A percentile compares a stretch with the other conserved stretches of the same genome.
phyloP scores from a whole-genome alignment of 2,797 vertebrate species.

The Lutjanus campechanus region DNA sequence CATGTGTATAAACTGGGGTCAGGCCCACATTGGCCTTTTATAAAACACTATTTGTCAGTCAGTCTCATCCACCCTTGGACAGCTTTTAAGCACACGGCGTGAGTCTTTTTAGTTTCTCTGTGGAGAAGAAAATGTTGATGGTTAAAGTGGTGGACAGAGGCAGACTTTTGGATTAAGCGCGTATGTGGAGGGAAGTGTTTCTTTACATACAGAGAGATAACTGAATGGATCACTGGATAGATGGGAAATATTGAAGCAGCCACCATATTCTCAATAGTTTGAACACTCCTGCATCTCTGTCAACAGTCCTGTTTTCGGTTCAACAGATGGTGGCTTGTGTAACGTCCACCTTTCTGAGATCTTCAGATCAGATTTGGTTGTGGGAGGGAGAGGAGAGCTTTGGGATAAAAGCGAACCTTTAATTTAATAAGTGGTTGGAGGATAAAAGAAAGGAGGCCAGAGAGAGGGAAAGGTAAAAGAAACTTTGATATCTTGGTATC shows the following conservation, averaged over 20 bases:
- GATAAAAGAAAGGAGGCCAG: slow-evolving; percentile 23
- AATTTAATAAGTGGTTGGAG: slow-evolving; percentile 45
- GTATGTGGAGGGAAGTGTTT: background rate
- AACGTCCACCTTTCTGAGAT: slow-evolving; percentile 37
- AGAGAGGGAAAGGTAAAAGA: background rate
- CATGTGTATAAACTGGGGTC: slow-evolving; percentile 10
- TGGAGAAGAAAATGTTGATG: background rate
- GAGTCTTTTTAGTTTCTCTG: background rate
- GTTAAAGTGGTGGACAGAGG: background rate
- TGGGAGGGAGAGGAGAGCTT: slow-evolving; percentile 18
- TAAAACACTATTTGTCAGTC: background rate
- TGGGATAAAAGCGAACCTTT: slow-evolving; percentile 35
- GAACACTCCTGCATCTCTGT: background rate
- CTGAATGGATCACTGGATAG: background rate
- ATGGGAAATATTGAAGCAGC: background rate
- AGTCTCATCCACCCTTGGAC: background rate
- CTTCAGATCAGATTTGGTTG: slow-evolving; percentile 58
- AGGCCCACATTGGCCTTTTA: slow-evolving; percentile 6
- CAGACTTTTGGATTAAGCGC: background rate
- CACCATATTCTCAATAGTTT: background rate
- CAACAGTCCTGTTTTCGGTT: slow-evolving; percentile 15
- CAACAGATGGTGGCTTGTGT: slow-evolving; percentile 23
- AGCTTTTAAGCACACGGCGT: background rate
- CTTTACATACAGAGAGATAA: background rate
- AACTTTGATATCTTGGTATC: slow-evolving; percentile 8